These are phyloP conservation scores for Strigamia maritima DNA, from an alignment of 2,888 invertebrate genomes.

Conservation along the genomic window DNA sequence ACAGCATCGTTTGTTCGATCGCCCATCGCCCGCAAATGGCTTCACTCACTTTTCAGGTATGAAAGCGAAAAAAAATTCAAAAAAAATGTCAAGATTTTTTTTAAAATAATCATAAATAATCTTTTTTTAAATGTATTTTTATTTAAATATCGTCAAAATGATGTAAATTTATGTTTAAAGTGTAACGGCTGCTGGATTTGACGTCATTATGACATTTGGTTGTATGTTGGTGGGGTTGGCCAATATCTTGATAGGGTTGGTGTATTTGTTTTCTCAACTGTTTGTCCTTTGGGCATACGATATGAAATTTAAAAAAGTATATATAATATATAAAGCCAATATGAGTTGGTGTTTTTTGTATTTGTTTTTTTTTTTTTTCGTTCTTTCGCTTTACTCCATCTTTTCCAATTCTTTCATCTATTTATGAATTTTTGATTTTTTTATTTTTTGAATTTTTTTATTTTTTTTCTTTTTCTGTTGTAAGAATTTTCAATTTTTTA, in stretches of 20 bases:
- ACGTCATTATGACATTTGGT: neutral
- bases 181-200: neutral
- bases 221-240: neutral
- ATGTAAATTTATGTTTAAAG: neutral
- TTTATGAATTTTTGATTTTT: neutral
- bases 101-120: too few relatives aligned
- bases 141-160: too few relatives aligned
- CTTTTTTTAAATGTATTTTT: neutral
- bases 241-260: neutral
- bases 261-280: slow-evolving; percentile 13
- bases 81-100: too few relatives aligned
- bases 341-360: neutral
- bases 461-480: neutral
- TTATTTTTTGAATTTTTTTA: neutral
- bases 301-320: neutral
- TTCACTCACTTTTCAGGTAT: neutral
- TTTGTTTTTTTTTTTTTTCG: neutral
- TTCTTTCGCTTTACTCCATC: neutral
- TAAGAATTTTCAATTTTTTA: neutral
- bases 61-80: neutral
- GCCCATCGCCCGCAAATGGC: neutral
- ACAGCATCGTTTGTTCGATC: neutral
- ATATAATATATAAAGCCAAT: neutral
- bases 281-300: neutral
- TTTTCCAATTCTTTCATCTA: neutral